Base-by-base conservation (phyloP, 2,888 invertebrate species). In the Mythimna ferrago region DNA sequence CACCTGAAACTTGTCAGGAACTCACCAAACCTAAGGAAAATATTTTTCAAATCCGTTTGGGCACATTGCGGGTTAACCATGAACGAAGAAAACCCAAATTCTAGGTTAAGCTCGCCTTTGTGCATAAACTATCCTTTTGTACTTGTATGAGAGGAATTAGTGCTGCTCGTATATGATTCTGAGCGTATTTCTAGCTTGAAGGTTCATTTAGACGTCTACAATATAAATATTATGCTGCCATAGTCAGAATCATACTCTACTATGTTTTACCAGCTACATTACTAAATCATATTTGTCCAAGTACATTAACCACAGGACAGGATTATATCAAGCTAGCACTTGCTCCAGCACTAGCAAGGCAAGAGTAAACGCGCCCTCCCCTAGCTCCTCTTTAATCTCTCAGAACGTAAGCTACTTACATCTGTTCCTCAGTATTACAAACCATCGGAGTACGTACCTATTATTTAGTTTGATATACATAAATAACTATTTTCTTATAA, bases 371-470 rank as follows among this genome's bases (percentile, higher is more conserved):
- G 41, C 26, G 16, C 32, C 48, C 32, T 38, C 41, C 6, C 21
- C n/a, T 11, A 35, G 10, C 44, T 35, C n/a, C 11, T 19, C 41
- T 26, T n/a, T 78, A 78, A 72, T 61, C 64, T 35, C 32, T 56
- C 16, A 19, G 26, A 41, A 56, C 38, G 10, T 65, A 78, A 65
- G 54, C 64, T 65, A 41, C 78, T 72, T 78, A 78, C 11, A 21
- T 19, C 26, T 68, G 26, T 41, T 65, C 3, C 35, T 41, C 65
- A 56, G 54, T 32, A 65, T 19, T 53, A 53, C 26, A 19, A 56
- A 66, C 11, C 14, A 32, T 61, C 77, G 48, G 61, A 75, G 54
- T 62, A 44, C 16, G 66, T 76, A 73, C 58, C 44, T 78, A 78
- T 21, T 62, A 53, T 19, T 63, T 54, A 41, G 63, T 48, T 62